Base-by-base conservation (phyloP, 2,797 vertebrate genomes). In the Gallinago stenura region DNA sequence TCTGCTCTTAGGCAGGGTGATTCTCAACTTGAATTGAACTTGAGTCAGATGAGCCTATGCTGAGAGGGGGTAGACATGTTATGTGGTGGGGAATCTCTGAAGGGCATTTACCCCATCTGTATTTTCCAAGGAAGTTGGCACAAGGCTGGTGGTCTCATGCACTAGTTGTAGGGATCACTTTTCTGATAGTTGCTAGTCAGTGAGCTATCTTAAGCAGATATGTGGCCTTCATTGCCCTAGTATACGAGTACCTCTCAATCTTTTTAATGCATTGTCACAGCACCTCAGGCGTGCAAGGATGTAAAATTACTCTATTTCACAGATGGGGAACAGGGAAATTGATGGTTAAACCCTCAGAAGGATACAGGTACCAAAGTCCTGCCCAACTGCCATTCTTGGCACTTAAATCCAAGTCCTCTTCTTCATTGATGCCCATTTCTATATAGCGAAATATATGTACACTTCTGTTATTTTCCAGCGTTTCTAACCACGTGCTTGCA, bases 231-330 rank as follows among this genome's bases (percentile, higher is more conserved):
- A 64, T 95, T 96, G 89, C 86, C 83, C 94, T 94, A 73, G 70
- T 82, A 53, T 90, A 83, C 83, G 83, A 95, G 70, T 82, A 94
- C 83, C 93, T 97, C 86, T 95, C 93, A 95, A 93, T 97, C 95
- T 96, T 97, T 96, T 96, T 95, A 95, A 96, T 94, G 90, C 81
- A 89, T 95, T 96, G 94, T 94, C 95, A 96, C 92, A 93, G 64
- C 66, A 91, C 83, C 73, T 96, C 91, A 96, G 95, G 91, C 78
- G 1, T 95, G 93, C 73, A 84, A 83, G 77, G 64, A 94, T 84
- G 90, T 94, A 93, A 90, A 92, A 96, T 96, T 96, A 95, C 83
- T 90, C 93, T 94, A 80, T 96, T 96, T 96, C 96, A 95, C 94
- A 95, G 93, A 87, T 93, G 83, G 88, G 80, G 64, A 95, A 80